A percentile compares a stretch with the other conserved stretches of the same genome.
phyloP scores from a whole-genome alignment of 1,140 invertebrate species.

The Calosoma granatense region DNA sequence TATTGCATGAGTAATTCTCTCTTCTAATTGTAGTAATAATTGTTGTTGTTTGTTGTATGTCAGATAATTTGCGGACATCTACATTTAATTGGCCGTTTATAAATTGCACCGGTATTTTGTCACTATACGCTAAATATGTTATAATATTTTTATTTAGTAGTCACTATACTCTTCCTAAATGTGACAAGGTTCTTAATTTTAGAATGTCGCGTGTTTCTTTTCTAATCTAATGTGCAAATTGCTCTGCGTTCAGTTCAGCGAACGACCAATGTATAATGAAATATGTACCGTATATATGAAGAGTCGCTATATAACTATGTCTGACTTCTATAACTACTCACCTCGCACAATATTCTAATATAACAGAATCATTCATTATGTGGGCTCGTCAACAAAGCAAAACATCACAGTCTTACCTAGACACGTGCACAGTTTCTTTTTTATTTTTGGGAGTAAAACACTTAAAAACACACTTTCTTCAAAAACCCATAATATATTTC shows the following conservation, averaged over 20 bases:
- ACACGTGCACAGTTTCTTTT: constrained; percentile 2
- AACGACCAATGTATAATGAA: not conserved
- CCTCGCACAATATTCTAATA: not conserved
- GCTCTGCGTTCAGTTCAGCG: not conserved
- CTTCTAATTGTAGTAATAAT: not conserved
- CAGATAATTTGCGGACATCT: constrained; percentile 8
- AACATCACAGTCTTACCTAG: not conserved
- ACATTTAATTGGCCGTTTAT: constrained; percentile 5
- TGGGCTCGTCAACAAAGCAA: not conserved
- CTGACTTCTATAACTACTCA: not conserved
- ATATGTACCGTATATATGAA: not conserved
- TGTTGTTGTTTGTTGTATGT: too few relatives aligned
- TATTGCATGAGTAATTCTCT: not conserved
- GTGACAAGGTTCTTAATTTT: constrained; percentile 5
- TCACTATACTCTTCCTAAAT: constrained; percentile 1
- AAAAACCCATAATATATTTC: constrained; percentile 8
- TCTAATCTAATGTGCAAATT: constrained; percentile 5
- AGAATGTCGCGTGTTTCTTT: constrained; percentile 1
- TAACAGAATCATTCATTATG: not conserved
- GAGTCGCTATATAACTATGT: not conserved
- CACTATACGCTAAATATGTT: constrained; percentile 3
- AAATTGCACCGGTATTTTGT: constrained; percentile 9
- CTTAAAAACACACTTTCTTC: constrained; percentile 7
- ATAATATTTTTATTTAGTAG: not conserved
- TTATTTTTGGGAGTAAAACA: not conserved